Conservation (phyloP, 2,888 invertebrate species). For the Drosophila hawaiiensis region DNA sequence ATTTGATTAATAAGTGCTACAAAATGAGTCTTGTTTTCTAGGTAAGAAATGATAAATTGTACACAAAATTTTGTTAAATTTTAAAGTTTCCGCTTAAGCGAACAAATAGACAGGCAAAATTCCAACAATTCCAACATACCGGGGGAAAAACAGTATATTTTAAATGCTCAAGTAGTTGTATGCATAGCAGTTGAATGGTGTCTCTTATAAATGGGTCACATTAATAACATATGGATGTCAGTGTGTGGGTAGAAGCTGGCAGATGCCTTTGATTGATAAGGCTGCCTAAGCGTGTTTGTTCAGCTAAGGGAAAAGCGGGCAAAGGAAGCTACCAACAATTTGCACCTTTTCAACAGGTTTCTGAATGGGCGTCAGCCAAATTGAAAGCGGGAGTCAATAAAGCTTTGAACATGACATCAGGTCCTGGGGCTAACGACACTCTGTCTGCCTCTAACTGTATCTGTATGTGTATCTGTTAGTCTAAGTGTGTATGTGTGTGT, state of each 20-base stretch:
- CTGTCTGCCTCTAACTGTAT: constrained; percentile 25
- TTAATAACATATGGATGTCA: constrained; percentile 66
- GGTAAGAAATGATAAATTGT: background rate
- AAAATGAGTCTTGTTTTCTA: background rate
- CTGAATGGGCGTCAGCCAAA: constrained; percentile 58
- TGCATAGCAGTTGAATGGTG: constrained; percentile 19
- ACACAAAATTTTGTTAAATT: background rate
- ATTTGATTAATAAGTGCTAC: background rate
- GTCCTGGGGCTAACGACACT: constrained; percentile 35
- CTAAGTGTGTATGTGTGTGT: constrained; percentile 19
- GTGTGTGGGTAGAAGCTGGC: constrained; percentile 26
- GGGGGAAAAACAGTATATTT: background rate
- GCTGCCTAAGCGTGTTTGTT: constrained; percentile 77
- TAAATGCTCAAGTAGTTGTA: constrained; percentile 4
- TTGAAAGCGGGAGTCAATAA: constrained; percentile 78
- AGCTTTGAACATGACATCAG: constrained; percentile 59
- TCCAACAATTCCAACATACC: background rate
- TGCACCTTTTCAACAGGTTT: constrained; percentile 79
- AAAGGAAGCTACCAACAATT: constrained; percentile 61
- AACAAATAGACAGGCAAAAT: background rate
- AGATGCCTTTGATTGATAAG: constrained; percentile 78
- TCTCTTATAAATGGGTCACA: constrained; percentile 63
- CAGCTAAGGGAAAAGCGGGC: constrained; percentile 41
- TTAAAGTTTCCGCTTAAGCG: background rate
- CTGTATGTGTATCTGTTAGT: constrained; percentile 25